Conservation (phyloP, 2,888 invertebrate species). For the Erebia palarica region DNA sequence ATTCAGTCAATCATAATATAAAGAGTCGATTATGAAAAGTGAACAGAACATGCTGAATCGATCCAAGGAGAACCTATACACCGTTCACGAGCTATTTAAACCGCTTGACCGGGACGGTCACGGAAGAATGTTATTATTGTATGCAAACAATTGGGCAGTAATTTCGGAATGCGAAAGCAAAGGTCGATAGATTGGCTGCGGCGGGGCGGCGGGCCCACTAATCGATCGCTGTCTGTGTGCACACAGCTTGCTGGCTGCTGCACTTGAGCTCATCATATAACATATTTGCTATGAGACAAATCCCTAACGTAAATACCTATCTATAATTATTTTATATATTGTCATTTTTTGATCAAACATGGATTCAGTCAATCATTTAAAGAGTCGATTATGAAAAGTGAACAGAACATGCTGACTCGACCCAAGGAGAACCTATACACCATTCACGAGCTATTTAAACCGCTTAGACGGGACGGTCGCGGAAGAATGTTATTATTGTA, state of each 20-base stretch:
- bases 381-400: no score
- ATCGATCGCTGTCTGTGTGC: conserved; percentile 80
- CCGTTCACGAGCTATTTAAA: not conserved
- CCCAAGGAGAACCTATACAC: not conserved
- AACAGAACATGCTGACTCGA: no score
- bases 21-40: no score
- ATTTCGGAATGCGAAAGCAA: conserved; percentile 65
- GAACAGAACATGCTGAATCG: no score
- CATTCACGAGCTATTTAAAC: not conserved
- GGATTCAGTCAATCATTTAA: no score
- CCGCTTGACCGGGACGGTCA: not conserved
- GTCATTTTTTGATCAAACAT: no score
- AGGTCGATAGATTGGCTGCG: conserved; percentile 73
- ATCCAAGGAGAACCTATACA: not conserved
- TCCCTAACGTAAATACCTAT: no score
- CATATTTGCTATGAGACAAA: no score
- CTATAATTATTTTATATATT: no score
- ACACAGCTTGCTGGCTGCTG: conserved; percentile 59
- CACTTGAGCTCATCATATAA: no score
- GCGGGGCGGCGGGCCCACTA: conserved; percentile 66
- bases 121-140: conserved; percentile 14
- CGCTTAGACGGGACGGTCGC: not conserved
- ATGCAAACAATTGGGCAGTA: conserved; percentile 56
- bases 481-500: conserved; percentile 14
- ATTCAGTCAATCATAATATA: no score